These are phyloP conservation scores for Meandrusa payeni DNA, from an alignment of 2,888 invertebrate species.

Conservation along the genomic window DNA sequence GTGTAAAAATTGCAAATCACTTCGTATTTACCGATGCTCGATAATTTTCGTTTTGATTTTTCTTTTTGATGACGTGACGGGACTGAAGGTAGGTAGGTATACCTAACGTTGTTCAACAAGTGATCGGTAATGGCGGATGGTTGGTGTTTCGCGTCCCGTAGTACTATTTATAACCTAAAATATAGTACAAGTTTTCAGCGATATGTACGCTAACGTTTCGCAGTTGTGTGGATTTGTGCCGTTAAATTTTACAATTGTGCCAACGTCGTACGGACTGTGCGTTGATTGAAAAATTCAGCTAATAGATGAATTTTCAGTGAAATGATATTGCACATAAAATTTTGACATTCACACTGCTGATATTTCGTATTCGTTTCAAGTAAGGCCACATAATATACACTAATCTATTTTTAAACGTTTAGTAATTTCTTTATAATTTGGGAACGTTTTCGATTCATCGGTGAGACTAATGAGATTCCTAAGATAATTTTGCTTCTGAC, in stretches of 20 bases:
- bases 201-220: constrained; percentile 79
- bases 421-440: constrained; percentile 79
- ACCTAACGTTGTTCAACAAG: constrained; percentile 68
- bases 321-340: constrained; percentile 79
- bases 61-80: constrained; percentile 75
- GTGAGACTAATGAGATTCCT: constrained; percentile 73
- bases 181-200: constrained; percentile 80
- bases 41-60: constrained; percentile 36
- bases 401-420: constrained; percentile 81
- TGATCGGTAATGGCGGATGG: constrained; percentile 79
- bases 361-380: constrained; percentile 80
- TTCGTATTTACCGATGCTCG: constrained; percentile 33
- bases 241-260: constrained; percentile 73
- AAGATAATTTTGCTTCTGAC: constrained; percentile 70
- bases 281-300: constrained; percentile 68
- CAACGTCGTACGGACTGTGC: constrained; percentile 72
- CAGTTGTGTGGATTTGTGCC: constrained; percentile 75
- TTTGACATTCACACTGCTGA: constrained; percentile 80
- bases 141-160: constrained; percentile 78
- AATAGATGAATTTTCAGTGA: constrained; percentile 73
- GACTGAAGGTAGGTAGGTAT: constrained; percentile 54
- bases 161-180: constrained; percentile 82
- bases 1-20: constrained; percentile 29
- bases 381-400: constrained; percentile 81
- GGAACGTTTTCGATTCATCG: constrained; percentile 71